These are phyloP conservation scores for Pampusana beccarii DNA, from an alignment of 2,113 vertebrate genomes.

Conservation along the genomic window DNA sequence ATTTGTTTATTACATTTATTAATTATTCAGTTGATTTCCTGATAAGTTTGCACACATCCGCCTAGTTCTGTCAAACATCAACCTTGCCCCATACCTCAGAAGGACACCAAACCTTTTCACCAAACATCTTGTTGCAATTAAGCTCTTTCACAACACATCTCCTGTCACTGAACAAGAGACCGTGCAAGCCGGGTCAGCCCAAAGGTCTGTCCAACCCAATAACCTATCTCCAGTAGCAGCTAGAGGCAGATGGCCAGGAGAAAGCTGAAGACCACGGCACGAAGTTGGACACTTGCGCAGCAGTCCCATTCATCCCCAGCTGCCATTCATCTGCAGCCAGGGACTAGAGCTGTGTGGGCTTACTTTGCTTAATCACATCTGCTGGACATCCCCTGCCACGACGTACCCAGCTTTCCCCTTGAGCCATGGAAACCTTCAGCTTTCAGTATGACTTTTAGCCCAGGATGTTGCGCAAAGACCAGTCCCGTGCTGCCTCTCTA, in stretches of 20 bases:
- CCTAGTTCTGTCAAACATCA: neutral
- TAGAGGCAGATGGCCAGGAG: neutral
- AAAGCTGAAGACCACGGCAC: neutral
- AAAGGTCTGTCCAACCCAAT: neutral
- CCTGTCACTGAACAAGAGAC: neutral
- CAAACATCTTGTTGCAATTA: neutral
- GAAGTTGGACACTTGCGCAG: neutral
- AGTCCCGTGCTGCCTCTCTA: neutral
- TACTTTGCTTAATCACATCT: neutral
- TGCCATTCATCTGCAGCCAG: neutral
- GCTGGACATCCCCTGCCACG: neutral
- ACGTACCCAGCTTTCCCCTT: fast-evolving
- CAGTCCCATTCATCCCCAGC: too few species aligned
- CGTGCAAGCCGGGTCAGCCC: neutral
- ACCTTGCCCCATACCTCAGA: neutral
- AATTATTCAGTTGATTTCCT: neutral
- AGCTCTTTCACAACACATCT: neutral
- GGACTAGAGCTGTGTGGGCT: neutral
- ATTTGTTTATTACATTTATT: neutral
- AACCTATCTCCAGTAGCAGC: neutral
- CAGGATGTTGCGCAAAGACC: fast-evolving
- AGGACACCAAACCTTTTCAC: neutral
- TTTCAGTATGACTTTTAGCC: neutral
- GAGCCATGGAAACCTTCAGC: neutral
- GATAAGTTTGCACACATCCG: neutral